Percentiles rank a stretch among this genome's conserved stretches.
These are phyloP conservation scores for Azemiops feae DNA, from an alignment of 2,113 vertebrate genomes.

Conservation along the genomic window DNA sequence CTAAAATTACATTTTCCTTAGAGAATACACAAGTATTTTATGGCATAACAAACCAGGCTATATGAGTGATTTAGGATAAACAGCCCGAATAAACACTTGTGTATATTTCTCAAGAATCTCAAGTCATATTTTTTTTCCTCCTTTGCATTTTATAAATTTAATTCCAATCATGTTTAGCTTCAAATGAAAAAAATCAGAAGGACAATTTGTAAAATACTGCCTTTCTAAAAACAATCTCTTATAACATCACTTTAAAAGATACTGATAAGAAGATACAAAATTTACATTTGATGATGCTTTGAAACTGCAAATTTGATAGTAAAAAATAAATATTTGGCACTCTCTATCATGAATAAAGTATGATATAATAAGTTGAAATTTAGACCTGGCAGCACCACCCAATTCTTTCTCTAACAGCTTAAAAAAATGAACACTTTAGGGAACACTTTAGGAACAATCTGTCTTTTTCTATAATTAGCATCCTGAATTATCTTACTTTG, in stretches of 20 bases:
- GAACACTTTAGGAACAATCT: neutral
- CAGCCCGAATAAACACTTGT: neutral
- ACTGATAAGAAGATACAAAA: neutral
- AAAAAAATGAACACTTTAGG: neutral
- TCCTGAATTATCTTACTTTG: neutral
- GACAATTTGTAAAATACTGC: slow-evolving; percentile 1
- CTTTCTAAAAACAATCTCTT: neutral
- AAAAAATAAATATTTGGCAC: neutral
- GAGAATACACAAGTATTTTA: slow-evolving; percentile 46
- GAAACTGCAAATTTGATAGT: neutral
- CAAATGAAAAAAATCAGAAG: neutral
- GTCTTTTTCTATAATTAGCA: neutral
- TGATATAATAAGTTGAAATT: neutral
- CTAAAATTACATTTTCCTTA: slow-evolving; percentile 43
- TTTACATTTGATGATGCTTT: neutral
- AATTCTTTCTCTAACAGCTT: neutral
- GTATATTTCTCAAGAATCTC: neutral
- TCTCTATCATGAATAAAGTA: neutral
- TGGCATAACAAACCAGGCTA: slow-evolving; percentile 41
- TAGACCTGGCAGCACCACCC: neutral
- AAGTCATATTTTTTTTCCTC: neutral
- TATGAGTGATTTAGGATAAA: neutral
- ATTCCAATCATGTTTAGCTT: neutral
- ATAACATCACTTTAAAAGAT: neutral
- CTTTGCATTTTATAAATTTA: neutral